phyloP scores from a whole-genome alignment of 1,140 invertebrate species.

The Drosophila bocki region DNA sequence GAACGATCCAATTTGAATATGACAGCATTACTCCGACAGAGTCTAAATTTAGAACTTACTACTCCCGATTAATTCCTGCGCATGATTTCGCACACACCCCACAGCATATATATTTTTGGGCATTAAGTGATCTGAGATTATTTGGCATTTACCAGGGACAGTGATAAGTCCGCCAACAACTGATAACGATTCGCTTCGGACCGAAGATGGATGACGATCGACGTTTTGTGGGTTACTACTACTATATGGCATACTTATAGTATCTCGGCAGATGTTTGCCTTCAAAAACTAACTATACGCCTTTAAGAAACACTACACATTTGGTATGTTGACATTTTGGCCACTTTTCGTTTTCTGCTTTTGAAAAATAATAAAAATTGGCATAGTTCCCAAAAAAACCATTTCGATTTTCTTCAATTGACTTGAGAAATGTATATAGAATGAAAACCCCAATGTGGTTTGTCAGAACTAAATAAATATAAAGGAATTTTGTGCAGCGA shows the following conservation, averaged over 20 bases:
- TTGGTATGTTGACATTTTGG: constrained; percentile 27
- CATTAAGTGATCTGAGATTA: constrained; percentile 36
- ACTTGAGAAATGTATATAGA: constrained; percentile 6
- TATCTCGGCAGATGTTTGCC: constrained; percentile 1
- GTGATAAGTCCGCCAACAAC: constrained; percentile 27
- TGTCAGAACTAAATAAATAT: constrained; percentile 21
- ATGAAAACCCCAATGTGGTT: neutral
- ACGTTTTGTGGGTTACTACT: neutral
- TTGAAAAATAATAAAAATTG: constrained; percentile 31
- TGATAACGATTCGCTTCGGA: constrained; percentile 20
- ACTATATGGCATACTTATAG: neutral
- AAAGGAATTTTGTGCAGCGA: constrained; percentile 13
- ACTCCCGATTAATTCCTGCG: constrained; percentile 30
- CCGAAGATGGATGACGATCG: constrained; percentile 34
- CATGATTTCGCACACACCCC: constrained; percentile 19
- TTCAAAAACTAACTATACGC: neutral
- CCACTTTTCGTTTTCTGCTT: constrained; percentile 20
- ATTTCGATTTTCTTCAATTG: constrained; percentile 18
- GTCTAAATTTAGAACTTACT: constrained; percentile 39
- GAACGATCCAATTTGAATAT: constrained; percentile 43
- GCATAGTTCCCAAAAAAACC: constrained; percentile 31
- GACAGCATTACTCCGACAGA: constrained; percentile 25
- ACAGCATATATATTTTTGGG: constrained; percentile 23
- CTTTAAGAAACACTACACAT: constrained; percentile 6
- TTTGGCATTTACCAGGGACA: constrained; percentile 16